Conservation (phyloP, 2,113 vertebrate genomes). For the Cromileptes altivelis region DNA sequence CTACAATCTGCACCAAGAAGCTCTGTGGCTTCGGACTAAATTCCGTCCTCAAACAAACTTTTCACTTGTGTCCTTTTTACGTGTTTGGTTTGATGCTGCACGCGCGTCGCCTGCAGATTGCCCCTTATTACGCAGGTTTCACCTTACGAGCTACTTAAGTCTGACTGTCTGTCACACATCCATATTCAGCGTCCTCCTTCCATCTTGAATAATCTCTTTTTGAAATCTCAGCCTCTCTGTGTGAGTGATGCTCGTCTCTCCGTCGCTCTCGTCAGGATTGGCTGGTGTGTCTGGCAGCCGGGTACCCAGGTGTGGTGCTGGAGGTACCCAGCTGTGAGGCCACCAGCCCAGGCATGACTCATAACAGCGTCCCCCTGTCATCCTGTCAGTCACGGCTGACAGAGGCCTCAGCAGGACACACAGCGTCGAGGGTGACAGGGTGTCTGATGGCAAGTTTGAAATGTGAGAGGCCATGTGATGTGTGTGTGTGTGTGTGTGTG, state of each 20-base stretch:
- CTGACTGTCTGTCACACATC: constrained; percentile 25
- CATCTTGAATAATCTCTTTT: constrained; percentile 39
- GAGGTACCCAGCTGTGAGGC: constrained; percentile 83
- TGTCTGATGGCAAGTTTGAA: constrained; percentile 52
- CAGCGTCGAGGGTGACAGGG: constrained; percentile 52
- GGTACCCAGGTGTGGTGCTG: constrained; percentile 81
- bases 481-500: constrained; percentile 36
- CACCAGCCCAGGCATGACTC: constrained; percentile 78
- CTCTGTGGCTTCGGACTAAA: constrained; percentile 18
- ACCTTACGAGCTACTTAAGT: constrained; percentile 36
- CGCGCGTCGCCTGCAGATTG: constrained; percentile 12
- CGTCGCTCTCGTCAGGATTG: constrained; percentile 28
- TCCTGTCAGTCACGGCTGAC: constrained; percentile 81
- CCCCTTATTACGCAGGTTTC: constrained; percentile 25
- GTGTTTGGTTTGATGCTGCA: constrained; percentile 40
- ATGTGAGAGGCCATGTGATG: constrained; percentile 39
- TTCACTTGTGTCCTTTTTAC: constrained; percentile 36
- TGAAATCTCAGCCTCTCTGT: constrained; percentile 21
- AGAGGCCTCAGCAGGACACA: constrained; percentile 74
- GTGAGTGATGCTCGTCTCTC: constrained; percentile 43
- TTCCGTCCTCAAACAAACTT: constrained; percentile 47
- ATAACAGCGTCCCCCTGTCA: constrained; percentile 78
- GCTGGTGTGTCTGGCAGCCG: constrained; percentile 60
- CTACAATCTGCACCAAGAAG: constrained; percentile 25
- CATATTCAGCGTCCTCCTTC: constrained; percentile 39